A percentile compares a stretch with the other conserved stretches of the same genome.
phyloP scores from a whole-genome alignment of 2,888 invertebrate species.

The Polydrusus pterygomalis region DNA sequence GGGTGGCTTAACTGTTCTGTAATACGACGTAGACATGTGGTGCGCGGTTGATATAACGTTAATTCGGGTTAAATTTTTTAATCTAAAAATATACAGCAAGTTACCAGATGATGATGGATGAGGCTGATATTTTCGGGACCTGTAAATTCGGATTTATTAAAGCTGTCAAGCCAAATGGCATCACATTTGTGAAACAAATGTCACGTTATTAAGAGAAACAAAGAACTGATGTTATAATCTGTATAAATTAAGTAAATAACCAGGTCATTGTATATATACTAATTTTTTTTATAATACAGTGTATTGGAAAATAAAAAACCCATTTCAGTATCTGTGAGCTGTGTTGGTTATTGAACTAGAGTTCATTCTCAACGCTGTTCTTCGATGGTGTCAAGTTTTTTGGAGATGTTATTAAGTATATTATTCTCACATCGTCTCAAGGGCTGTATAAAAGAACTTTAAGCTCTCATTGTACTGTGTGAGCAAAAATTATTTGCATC shows the following conservation, averaged over 20 bases:
- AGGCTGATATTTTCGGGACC: constrained; percentile 42
- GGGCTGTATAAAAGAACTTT: no score
- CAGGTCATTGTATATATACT: neutral
- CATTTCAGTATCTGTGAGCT: no score
- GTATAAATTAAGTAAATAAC: neutral
- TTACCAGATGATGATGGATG: constrained; percentile 52
- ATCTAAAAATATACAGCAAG: constrained; percentile 49
- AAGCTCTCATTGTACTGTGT: no score
- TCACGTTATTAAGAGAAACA: constrained; percentile 26
- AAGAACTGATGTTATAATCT: neutral
- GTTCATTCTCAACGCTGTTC: no score
- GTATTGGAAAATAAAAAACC: no score
- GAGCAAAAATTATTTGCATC: no score
- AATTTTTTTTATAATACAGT: no score
- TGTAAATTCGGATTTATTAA: constrained; percentile 46
- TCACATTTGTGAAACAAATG: constrained; percentile 28
- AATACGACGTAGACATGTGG: constrained; percentile 52
- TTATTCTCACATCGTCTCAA: no score
- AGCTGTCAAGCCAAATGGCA: constrained; percentile 44
- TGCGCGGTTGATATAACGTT: constrained; percentile 52
- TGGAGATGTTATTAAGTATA: no score
- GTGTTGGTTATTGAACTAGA: no score
- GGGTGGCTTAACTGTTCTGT: constrained; percentile 52
- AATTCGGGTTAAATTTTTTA: constrained; percentile 56
- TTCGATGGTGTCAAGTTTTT: no score